phyloP scores from a whole-genome alignment of 53 echinoderm and acorn worm genomes.

The Henricia sp. region DNA sequence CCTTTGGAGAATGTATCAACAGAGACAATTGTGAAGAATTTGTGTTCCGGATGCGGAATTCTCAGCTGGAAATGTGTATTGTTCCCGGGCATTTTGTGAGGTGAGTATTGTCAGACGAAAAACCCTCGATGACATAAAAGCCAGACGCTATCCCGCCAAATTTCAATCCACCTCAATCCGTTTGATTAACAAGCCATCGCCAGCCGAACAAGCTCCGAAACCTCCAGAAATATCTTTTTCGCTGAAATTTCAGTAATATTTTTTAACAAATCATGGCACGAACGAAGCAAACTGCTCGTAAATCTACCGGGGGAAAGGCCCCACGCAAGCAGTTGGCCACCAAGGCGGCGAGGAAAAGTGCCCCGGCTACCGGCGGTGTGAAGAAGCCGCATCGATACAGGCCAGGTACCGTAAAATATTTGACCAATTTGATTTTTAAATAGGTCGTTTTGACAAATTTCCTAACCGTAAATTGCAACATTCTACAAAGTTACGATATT shows the following conservation, averaged over 20 bases:
- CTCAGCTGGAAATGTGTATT: background rate
- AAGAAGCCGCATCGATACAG: conserved; percentile 69
- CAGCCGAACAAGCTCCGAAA: background rate
- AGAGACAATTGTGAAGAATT: too few species aligned
- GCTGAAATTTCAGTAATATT: background rate
- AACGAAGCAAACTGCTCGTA: conserved; percentile 89
- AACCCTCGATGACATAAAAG: background rate
- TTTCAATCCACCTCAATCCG: background rate
- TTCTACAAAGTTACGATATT: too few species aligned
- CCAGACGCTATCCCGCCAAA: background rate
- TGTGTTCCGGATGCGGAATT: background rate
- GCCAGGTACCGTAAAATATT: conserved; percentile 30
- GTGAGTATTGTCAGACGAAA: background rate
- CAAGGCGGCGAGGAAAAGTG: conserved; percentile 94
- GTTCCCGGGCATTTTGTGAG: background rate
- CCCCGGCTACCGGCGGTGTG: conserved; percentile 78
- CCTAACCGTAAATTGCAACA: too few species aligned
- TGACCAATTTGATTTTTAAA: too few species aligned
- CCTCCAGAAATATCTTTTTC: background rate
- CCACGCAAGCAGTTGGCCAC: conserved; percentile 95
- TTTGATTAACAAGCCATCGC: background rate
- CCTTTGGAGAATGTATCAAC: too few species aligned
- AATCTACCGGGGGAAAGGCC: conserved; percentile 91
- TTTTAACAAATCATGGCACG: conserved; percentile 81
- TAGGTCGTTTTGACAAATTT: too few species aligned